A percentile compares a stretch with the other conserved stretches of the same genome.
Evolutionary conservation across 1,140 invertebrate species (phyloP).

Genomic region (Pseudomyrmex gracilis): DNA sequence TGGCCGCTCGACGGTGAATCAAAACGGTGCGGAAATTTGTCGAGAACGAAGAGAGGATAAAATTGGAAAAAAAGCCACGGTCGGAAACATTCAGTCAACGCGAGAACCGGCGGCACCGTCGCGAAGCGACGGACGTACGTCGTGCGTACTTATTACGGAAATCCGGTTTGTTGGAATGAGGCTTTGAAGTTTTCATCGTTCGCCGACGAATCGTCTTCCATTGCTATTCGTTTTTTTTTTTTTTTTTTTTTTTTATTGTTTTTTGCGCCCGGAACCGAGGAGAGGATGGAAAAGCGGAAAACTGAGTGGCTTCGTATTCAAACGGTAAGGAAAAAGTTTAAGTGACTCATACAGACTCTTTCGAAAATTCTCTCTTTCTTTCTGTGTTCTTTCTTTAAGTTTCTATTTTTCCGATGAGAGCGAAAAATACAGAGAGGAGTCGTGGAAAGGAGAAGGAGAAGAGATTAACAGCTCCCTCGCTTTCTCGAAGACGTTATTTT

Average conservation of each 20-base stretch:
- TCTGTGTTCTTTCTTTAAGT: constrained; percentile 54
- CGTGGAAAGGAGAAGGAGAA: neutral
- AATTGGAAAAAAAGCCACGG: neutral
- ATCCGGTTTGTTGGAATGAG: constrained; percentile 67
- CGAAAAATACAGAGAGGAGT: neutral
- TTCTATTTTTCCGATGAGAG: constrained; percentile 56
- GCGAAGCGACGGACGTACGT: constrained; percentile 27
- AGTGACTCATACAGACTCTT: constrained; percentile 68
- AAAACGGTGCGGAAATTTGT: constrained; percentile 32
- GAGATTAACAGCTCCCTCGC: constrained; percentile 32
- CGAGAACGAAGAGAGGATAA: constrained; percentile 20
- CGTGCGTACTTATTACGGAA: constrained; percentile 68
- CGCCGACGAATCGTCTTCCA: constrained; percentile 39
- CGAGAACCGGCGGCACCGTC: constrained; percentile 19
- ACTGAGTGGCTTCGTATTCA: constrained; percentile 59
- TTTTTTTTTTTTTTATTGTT: neutral
- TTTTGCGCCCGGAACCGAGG: neutral
- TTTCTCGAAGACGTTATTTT: constrained; percentile 21
- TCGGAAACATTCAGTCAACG: constrained; percentile 16
- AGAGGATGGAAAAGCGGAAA: constrained; percentile 38
- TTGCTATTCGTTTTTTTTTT: constrained; percentile 11
- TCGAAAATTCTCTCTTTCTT: constrained; percentile 62
- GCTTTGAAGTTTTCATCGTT: constrained; percentile 68
- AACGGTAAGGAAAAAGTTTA: constrained; percentile 66
- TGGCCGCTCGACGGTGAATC: neutral